Evolutionary conservation across 2,797 vertebrate genomes (phyloP).

Genomic region (Tinamus major): DNA sequence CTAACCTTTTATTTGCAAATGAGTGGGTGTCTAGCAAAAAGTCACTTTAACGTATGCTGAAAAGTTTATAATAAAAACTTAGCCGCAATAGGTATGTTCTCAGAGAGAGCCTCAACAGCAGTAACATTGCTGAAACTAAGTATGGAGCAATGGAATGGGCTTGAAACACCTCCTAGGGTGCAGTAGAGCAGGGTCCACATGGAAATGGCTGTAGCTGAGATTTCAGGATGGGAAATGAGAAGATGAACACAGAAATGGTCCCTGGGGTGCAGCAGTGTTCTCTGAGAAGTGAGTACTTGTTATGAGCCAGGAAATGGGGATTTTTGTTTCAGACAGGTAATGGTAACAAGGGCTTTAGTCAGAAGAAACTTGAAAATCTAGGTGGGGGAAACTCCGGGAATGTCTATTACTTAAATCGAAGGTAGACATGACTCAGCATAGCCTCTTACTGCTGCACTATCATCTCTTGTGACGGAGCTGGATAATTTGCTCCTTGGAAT

Average conservation of each 20-base stretch:
- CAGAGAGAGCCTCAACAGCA: neutral
- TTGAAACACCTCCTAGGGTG: neutral
- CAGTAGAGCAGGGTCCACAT: neutral
- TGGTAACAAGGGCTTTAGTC: neutral
- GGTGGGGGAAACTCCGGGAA: neutral
- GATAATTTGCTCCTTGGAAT: neutral
- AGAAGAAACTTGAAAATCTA: neutral
- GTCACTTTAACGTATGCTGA: neutral
- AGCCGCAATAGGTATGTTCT: neutral
- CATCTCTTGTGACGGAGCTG: neutral
- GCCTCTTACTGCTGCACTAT: fast-evolving
- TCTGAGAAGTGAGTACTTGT: neutral
- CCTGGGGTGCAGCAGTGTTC: fast-evolving
- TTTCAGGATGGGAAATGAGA: fast-evolving
- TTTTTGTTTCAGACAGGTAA: neutral
- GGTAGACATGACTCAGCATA: fast-evolving
- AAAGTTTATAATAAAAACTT: neutral
- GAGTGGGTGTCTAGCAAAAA: neutral
- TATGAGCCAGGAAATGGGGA: neutral
- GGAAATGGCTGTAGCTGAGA: neutral
- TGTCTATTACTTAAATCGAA: neutral
- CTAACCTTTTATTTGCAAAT: neutral
- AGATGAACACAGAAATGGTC: neutral
- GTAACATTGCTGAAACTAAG: neutral
- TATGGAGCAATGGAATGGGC: fast-evolving